Base-by-base conservation (phyloP, 2,888 invertebrate species). In the Pterostichus niger region DNA sequence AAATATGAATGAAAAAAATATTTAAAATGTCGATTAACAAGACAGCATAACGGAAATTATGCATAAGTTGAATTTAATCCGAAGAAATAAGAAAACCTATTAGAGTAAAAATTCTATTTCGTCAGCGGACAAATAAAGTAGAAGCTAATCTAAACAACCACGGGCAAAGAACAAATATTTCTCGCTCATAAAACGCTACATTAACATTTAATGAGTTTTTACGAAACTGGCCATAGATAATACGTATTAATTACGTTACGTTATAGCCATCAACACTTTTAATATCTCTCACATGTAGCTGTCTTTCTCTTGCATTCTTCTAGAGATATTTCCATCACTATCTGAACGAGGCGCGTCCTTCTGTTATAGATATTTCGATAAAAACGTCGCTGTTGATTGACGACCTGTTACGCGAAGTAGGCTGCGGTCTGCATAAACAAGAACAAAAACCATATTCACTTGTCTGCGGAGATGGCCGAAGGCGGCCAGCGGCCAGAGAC, bases 341-440 rank as follows among this genome's bases (percentile, higher is more conserved):
- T 71, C 68, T 40, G 10, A 5, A 10, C 44, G 9, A 73, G 81
- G 81, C 54, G 81, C 81, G 81, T 81, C 73, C 31, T 73, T 81
- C 81, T 81, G 81, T 73, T 81, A 81, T 73, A 81, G 81, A 81
- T 81, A 81, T 81, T 73, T 73, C 73, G 71, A 81, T 81, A 81
- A 71, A 81, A 73, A 71, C 73, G 54, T 73, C 73, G n/a, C 9
- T 31, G 54, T 56, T 81, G 81, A 81, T 81, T 81, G 81, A 81
- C 81, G 81, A 81, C 54, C 81, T 81, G 81, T 81, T 81, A 81
- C 73, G 52, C 52, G 68, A 81, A 81, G 81, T 81, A 81, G 81
- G 81, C 81, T 81, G 80, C 80, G 81, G 81, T 56, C 56, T 56
- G 73, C 44, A 81, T 81, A 81, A 81, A 81, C 81, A 81, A 80